A percentile compares a stretch with the other conserved stretches of the same genome.
These are phyloP conservation scores for Tauraco erythrolophus DNA, from an alignment of 2,113 vertebrate genomes.

Conservation along the genomic window DNA sequence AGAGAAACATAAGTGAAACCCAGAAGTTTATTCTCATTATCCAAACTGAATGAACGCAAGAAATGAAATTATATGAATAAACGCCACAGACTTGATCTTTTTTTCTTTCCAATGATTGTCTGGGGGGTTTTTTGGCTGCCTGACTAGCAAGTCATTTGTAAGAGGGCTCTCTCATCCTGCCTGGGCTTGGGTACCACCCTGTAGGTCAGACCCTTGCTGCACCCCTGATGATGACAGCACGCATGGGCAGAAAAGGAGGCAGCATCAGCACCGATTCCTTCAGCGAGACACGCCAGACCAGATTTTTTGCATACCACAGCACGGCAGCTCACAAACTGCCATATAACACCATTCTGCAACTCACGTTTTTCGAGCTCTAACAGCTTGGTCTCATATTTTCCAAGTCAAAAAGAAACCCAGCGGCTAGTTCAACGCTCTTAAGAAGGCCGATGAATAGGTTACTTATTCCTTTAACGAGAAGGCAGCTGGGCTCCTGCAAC, in stretches of 20 bases:
- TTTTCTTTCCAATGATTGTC: background rate
- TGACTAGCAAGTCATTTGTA: background rate
- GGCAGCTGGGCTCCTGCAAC: background rate
- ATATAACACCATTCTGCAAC: background rate
- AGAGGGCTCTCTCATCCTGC: background rate
- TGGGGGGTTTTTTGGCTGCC: background rate
- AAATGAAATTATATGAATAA: background rate
- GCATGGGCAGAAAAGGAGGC: background rate
- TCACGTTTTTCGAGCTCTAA: background rate
- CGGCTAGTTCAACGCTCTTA: background rate
- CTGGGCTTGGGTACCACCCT: background rate
- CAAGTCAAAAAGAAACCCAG: background rate
- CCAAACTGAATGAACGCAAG: background rate
- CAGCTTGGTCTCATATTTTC: background rate
- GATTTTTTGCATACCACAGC: constrained; percentile 46
- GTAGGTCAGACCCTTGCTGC: background rate
- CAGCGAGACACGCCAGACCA: background rate
- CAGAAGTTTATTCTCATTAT: background rate
- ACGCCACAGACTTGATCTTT: background rate
- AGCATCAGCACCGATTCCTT: background rate
- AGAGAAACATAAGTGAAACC: constrained; percentile 39
- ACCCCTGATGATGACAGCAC: background rate
- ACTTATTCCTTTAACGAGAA: background rate
- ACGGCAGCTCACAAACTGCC: background rate
- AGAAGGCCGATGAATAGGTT: background rate